These are phyloP conservation scores for Darevskia nairensis DNA, from an alignment of 2,797 vertebrate genomes.

Conservation along the genomic window DNA sequence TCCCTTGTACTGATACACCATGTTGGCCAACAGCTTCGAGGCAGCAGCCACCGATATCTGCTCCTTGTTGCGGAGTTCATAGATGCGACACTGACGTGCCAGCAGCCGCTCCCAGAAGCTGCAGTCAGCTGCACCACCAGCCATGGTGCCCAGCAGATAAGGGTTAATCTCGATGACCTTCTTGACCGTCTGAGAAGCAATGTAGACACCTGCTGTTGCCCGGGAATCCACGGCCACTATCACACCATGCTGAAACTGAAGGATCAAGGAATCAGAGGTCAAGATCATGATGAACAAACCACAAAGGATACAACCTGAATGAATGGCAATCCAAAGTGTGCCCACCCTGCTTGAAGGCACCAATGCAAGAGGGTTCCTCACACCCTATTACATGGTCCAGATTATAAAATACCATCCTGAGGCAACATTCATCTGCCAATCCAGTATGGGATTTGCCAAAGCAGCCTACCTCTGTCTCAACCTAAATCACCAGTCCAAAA, in stretches of 20 bases:
- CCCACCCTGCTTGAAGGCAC: background rate
- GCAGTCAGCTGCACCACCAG: constrained; percentile 91
- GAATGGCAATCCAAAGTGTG: background rate
- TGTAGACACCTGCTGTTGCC: constrained; percentile 90
- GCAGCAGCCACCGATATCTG: constrained; percentile 92
- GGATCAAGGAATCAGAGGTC: background rate
- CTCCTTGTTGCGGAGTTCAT: constrained; percentile 93
- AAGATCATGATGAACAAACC: background rate
- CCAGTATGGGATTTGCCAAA: background rate
- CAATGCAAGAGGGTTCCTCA: background rate
- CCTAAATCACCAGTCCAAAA: background rate
- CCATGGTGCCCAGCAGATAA: constrained; percentile 93
- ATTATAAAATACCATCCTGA: background rate
- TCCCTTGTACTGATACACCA: constrained; percentile 96
- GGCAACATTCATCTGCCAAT: background rate
- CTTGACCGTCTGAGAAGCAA: constrained; percentile 91
- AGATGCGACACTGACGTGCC: constrained; percentile 91
- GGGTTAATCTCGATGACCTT: constrained; percentile 96
- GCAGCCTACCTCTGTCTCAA: background rate
- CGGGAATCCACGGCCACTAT: constrained; percentile 92
- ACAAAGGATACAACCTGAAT: background rate
- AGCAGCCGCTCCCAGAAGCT: constrained; percentile 93
- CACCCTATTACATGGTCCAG: background rate
- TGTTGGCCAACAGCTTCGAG: constrained; percentile 93
- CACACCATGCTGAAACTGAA: constrained; percentile 87